These are phyloP conservation scores for Scaptomyza caliginosa DNA, from an alignment of 2,888 invertebrate genomes.

Conservation along the genomic window DNA sequence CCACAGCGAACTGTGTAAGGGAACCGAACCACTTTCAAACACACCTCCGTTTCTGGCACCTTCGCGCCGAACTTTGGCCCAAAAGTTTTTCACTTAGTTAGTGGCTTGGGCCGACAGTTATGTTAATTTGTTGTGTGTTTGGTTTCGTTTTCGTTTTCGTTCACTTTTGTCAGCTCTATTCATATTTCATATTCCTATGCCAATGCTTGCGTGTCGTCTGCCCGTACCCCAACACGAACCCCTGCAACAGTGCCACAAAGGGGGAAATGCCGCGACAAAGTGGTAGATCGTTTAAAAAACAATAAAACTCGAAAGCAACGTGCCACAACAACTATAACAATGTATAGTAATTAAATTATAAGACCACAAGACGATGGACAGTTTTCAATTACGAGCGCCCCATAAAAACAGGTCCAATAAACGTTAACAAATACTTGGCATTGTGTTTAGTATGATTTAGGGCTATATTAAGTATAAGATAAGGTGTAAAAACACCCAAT, in stretches of 20 bases:
- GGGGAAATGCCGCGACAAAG: slow-evolving; percentile 67
- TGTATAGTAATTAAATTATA: slow-evolving; percentile 76
- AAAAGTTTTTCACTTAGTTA: slow-evolving; percentile 45
- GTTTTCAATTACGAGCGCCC: slow-evolving; percentile 58
- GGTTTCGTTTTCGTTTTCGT: slow-evolving; percentile 62
- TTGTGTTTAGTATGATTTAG: slow-evolving; percentile 45
- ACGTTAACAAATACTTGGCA: slow-evolving; percentile 43
- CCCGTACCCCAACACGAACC: not conserved
- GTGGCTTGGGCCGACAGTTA: slow-evolving; percentile 51
- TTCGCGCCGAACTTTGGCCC: slow-evolving; percentile 52
- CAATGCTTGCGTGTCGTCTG: slow-evolving; percentile 58
- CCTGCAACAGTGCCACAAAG: not conserved
- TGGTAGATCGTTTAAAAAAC: slow-evolving; percentile 80
- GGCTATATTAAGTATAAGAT: slow-evolving; percentile 28
- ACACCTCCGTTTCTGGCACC: slow-evolving; percentile 55
- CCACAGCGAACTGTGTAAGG: slow-evolving; percentile 47
- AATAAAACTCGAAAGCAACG: slow-evolving; percentile 69
- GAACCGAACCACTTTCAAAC: slow-evolving; percentile 10
- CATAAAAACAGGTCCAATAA: slow-evolving; percentile 64
- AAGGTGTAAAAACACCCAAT: slow-evolving; percentile 35
- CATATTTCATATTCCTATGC: slow-evolving; percentile 65
- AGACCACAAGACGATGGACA: slow-evolving; percentile 54
- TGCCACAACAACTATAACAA: slow-evolving; percentile 26
- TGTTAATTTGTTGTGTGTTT: slow-evolving; percentile 67
- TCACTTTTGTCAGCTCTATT: slow-evolving; percentile 53